phyloP scores from a whole-genome alignment of 2,888 invertebrate species.

The Crematogaster levior region DNA sequence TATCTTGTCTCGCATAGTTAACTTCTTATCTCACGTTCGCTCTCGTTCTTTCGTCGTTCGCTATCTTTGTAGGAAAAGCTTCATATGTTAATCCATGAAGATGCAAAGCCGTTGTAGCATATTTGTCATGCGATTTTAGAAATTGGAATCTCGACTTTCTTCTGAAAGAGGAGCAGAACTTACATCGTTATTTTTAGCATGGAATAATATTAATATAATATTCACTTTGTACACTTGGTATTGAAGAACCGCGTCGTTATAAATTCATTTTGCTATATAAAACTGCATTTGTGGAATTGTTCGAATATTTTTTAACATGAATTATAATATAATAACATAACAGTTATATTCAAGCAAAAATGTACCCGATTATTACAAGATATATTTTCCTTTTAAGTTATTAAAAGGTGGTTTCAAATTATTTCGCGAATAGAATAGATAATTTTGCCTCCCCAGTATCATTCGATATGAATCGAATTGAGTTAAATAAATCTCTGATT shows the following conservation, averaged over 20 bases:
- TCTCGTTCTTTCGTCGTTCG: background rate
- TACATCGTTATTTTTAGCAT: constrained; percentile 13
- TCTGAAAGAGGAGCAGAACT: background rate
- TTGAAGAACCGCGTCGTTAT: background rate
- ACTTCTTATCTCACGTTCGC: background rate
- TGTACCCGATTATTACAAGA: too few relatives aligned
- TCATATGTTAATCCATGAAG: constrained; percentile 19
- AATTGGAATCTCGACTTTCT: constrained; percentile 17
- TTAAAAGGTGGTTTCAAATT: too few relatives aligned
- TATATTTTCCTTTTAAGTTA: too few relatives aligned
- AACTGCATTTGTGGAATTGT: background rate
- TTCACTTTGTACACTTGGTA: background rate
- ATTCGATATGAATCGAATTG: background rate
- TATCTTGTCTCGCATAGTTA: background rate
- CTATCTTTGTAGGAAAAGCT: background rate
- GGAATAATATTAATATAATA: constrained; percentile 33
- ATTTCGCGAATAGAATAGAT: too few relatives aligned
- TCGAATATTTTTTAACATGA: background rate
- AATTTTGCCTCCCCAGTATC: background rate
- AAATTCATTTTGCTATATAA: constrained; percentile 2
- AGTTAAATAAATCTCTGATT: background rate
- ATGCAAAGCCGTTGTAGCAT: background rate
- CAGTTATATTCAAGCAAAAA: too few relatives aligned
- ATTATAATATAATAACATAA: background rate
- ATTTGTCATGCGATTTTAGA: constrained; percentile 2